Evolutionary conservation across 92 coral and sea anemone genomes (phyloP).

Genomic region (Phenganax subtilis): DNA sequence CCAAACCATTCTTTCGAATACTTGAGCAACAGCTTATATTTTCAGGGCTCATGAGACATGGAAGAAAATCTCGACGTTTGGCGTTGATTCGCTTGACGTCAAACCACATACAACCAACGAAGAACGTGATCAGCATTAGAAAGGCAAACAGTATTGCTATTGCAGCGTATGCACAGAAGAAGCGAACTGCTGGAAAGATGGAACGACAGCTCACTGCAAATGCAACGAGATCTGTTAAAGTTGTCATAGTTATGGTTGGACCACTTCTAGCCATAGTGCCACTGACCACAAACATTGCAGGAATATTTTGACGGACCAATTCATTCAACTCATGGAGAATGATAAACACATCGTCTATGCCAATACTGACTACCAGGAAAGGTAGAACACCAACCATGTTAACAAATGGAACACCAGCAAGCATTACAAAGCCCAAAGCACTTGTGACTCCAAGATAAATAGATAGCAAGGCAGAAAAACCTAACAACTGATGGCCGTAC

Average conservation of each 20-base stretch:
- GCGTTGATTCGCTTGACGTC: conserved; percentile 20
- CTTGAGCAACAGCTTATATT: not conserved
- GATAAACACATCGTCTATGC: conserved; percentile 75
- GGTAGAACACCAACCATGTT: conserved; percentile 72
- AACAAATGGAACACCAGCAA: conserved; percentile 55
- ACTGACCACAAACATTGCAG: conserved; percentile 48
- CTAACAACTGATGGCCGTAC: conserved; percentile 59
- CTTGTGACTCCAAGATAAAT: conserved; percentile 64
- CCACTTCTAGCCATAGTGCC: conserved; percentile 68
- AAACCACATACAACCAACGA: conserved; percentile 28
- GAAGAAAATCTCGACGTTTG: conserved; percentile 46
- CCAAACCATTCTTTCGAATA: conserved; percentile 35
- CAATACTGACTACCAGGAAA: conserved; percentile 65
- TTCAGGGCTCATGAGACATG: conserved; percentile 45
- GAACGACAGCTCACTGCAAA: conserved; percentile 6
- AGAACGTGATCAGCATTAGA: conserved; percentile 21
- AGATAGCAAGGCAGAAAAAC: conserved; percentile 57
- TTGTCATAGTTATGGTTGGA: conserved; percentile 88
- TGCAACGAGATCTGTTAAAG: conserved; percentile 73
- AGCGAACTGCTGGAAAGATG: conserved; percentile 61
- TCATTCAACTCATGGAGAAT: conserved; percentile 73
- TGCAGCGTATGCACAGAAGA: conserved; percentile 66
- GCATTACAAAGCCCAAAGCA: conserved; percentile 62
- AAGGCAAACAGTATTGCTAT: conserved; percentile 52
- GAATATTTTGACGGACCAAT: conserved; percentile 40